These are phyloP conservation scores for Coluber constrictor DNA, from an alignment of 2,797 vertebrate genomes.

Conservation along the genomic window DNA sequence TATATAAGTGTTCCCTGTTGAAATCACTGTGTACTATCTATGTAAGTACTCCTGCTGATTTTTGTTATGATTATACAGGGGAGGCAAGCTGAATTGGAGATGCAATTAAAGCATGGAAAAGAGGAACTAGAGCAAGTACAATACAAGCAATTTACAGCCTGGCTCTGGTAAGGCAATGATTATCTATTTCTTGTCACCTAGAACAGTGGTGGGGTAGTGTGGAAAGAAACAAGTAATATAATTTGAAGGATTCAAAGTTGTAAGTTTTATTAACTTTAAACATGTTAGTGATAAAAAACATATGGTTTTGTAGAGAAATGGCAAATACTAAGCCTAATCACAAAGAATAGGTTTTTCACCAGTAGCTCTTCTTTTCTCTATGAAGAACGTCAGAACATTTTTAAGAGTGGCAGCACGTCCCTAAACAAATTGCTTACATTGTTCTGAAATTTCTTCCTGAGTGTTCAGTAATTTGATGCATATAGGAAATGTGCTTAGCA, in stretches of 20 bases:
- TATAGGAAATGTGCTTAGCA: neutral
- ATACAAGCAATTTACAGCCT: constrained; percentile 84
- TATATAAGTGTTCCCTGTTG: constrained; percentile 30
- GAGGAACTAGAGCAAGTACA: constrained; percentile 82
- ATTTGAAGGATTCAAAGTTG: constrained; percentile 24
- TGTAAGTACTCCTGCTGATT: constrained; percentile 31
- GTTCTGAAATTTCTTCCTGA: neutral
- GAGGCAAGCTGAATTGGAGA: constrained; percentile 86
- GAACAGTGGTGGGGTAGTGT: neutral
- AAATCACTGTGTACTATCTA: neutral
- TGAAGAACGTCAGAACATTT: neutral
- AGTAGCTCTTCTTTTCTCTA: neutral
- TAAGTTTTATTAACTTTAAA: constrained; percentile 9
- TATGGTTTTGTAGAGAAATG: rapidly evolving
- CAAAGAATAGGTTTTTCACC: neutral
- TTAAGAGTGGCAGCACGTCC: neutral
- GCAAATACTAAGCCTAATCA: neutral
- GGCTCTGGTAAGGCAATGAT: constrained; percentile 85
- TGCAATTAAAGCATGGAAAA: constrained; percentile 87
- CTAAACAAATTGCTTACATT: constrained; percentile 24
- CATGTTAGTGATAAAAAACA: neutral
- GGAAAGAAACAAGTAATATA: neutral
- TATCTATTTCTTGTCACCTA: constrained; percentile 7
- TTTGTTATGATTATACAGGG: constrained; percentile 74
- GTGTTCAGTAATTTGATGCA: neutral